phyloP scores from a whole-genome alignment of 1,140 invertebrate species.

The Archivesica marissinica region DNA sequence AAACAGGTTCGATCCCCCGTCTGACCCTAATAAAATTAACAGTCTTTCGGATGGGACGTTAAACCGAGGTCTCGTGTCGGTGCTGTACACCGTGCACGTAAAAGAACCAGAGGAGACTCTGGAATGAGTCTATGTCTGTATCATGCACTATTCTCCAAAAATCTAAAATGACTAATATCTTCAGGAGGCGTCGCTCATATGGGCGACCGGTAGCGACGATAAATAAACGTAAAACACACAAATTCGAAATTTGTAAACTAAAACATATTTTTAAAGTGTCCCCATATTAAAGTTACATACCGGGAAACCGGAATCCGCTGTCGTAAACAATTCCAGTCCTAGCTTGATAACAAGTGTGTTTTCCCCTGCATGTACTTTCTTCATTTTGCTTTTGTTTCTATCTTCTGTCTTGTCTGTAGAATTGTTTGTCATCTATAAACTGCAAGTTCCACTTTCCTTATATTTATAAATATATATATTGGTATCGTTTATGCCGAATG shows the following conservation, averaged over 20 bases:
- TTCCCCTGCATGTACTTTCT: slow-evolving; percentile 1
- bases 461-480: neutral
- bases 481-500: neutral
- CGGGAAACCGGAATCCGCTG: slow-evolving; percentile 12
- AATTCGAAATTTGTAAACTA: neutral
- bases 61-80: too few relatives aligned
- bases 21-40: too few relatives aligned
- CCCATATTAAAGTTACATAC: slow-evolving; percentile 31
- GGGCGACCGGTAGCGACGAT: too few relatives aligned
- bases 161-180: neutral
- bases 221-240: too few relatives aligned
- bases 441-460: neutral
- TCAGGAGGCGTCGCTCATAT: neutral
- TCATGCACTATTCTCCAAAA: neutral
- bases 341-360: slow-evolving; percentile 33
- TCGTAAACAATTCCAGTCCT: slow-evolving; percentile 42
- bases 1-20: too few relatives aligned
- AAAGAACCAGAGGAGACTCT: too few relatives aligned
- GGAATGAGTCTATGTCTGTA: too few relatives aligned
- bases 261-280: too few relatives aligned
- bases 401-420: neutral
- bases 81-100: too few relatives aligned
- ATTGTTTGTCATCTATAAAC: neutral
- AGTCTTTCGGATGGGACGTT: too few relatives aligned
- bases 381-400: slow-evolving; percentile 3